A percentile compares a stretch with the other conserved stretches of the same genome.
These are phyloP conservation scores for Serinus canaria DNA, from an alignment of 2,113 vertebrate genomes.

Conservation along the genomic window DNA sequence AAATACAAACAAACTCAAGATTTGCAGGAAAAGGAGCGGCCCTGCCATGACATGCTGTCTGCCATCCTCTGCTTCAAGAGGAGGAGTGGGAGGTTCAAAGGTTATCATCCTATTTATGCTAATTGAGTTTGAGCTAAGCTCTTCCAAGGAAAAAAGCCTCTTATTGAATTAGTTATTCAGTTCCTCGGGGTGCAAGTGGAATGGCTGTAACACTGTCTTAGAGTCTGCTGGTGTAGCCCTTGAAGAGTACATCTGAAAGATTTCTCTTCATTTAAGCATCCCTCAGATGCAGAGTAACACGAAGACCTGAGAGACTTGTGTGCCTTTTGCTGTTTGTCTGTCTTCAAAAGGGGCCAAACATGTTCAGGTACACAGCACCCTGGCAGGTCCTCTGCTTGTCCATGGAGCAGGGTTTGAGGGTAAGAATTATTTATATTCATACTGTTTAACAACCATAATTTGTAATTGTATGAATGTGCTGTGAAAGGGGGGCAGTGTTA, in stretches of 20 bases:
- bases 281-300: conserved; percentile 8
- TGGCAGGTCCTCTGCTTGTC: conserved; percentile 78
- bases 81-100: conserved; percentile 52
- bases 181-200: conserved; percentile 24
- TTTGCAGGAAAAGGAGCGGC: not conserved
- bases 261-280: conserved; percentile 13
- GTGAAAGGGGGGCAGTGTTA: not conserved
- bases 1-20: not conserved
- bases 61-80: not conserved
- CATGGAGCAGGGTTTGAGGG: conserved; percentile 71
- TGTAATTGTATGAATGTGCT: not conserved
- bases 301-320: not conserved
- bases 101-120: conserved; percentile 63
- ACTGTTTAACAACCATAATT: not conserved
- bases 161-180: conserved; percentile 66
- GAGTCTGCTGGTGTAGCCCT: not conserved
- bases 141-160: conserved; percentile 66
- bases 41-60: not conserved
- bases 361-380: conserved; percentile 78
- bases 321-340: conserved; percentile 51
- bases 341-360: conserved; percentile 54
- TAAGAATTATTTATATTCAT: conserved; percentile 61
- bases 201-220: conserved; percentile 4
- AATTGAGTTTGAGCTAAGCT: conserved; percentile 79
- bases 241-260: not conserved